Conservation (phyloP, 2,888 invertebrate species). For the Diarsia rubi region DNA sequence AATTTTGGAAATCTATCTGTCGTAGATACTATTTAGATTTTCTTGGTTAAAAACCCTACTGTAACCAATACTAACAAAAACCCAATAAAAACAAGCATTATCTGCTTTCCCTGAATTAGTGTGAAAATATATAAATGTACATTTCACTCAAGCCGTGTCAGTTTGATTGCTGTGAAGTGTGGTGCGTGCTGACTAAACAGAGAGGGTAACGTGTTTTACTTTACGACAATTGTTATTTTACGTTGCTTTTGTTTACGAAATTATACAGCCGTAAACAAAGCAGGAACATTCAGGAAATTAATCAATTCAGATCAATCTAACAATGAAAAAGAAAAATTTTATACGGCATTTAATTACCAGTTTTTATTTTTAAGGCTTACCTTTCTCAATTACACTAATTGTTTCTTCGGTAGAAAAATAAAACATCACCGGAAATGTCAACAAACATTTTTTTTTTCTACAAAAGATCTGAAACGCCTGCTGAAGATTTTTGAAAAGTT, state of each 20-base stretch:
- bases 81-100: background rate
- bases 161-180: slow-evolving; percentile 70
- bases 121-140: slow-evolving; percentile 58
- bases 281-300: slow-evolving; percentile 70
- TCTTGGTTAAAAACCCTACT: no score
- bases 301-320: slow-evolving; percentile 59
- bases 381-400: slow-evolving; percentile 15
- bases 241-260: slow-evolving; percentile 75
- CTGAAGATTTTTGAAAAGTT: slow-evolving; percentile 41
- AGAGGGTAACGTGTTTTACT: slow-evolving; percentile 73
- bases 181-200: slow-evolving; percentile 75
- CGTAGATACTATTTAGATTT: no score
- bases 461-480: slow-evolving; percentile 27
- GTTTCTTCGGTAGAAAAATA: background rate
- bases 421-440: slow-evolving; percentile 19
- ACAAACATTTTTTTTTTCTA: slow-evolving; percentile 32
- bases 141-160: slow-evolving; percentile 63
- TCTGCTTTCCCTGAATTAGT: slow-evolving; percentile 37
- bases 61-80: background rate
- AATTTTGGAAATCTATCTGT: no score
- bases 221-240: slow-evolving; percentile 69
- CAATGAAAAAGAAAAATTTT: no score
- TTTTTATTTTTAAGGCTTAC: slow-evolving; percentile 25
- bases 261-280: slow-evolving; percentile 70
- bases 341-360: background rate